phyloP scores from a whole-genome alignment of 2,797 vertebrate species.

The Manis javanica region DNA sequence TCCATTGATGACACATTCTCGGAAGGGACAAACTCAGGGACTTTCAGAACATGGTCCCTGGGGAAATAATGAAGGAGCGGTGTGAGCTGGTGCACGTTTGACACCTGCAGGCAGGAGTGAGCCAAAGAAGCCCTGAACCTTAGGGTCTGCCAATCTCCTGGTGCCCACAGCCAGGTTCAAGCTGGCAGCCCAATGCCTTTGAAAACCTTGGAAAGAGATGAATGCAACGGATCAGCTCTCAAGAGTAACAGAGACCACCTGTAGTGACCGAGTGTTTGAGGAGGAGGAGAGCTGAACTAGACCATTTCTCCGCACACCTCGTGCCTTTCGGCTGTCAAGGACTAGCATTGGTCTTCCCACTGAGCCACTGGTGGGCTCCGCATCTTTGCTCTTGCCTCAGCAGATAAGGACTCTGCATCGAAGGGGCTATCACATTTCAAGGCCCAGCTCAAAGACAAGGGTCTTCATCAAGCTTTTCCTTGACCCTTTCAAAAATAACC shows the following conservation, averaged over 20 bases:
- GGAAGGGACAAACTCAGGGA: constrained; percentile 35
- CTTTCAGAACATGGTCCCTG: not conserved
- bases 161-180: not conserved
- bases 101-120: accelerated
- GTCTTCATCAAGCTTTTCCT: not conserved
- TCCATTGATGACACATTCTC: not conserved
- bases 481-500: not conserved
- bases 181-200: not conserved
- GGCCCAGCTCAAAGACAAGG: not conserved
- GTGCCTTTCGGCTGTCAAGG: not conserved
- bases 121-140: not conserved
- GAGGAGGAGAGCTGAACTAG: not conserved
- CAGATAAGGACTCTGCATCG: not conserved
- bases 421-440: not conserved
- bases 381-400: not conserved
- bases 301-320: not conserved
- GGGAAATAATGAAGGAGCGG: too few species aligned
- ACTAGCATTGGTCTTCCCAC: not conserved
- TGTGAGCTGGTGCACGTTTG: not conserved
- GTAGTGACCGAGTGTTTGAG: not conserved
- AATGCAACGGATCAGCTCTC: not conserved
- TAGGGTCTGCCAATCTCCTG: not conserved
- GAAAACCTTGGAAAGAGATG: not conserved
- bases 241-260: not conserved
- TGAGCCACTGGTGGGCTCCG: too few species aligned